Conservation (phyloP, 2,888 invertebrate genomes). For the Pyrrhosoma nymphula region DNA sequence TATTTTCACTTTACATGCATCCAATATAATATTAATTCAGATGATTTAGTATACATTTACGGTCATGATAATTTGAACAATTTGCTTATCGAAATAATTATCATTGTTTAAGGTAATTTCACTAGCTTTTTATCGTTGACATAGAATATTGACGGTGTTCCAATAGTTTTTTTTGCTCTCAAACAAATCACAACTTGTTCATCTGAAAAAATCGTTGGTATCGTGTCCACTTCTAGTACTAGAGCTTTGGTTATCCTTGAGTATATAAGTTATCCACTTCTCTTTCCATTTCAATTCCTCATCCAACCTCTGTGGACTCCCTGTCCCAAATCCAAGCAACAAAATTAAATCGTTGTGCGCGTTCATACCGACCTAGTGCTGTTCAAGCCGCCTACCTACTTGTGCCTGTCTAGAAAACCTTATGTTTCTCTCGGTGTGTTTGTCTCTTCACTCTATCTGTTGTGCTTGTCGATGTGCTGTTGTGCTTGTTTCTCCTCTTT, state of each 20-base stretch:
- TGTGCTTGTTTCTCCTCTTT: neutral
- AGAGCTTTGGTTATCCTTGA: slow-evolving; percentile 21
- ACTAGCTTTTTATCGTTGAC: too few relatives aligned
- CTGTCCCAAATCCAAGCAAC: neutral
- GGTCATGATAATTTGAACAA: too few relatives aligned
- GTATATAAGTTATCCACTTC: neutral
- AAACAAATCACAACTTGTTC: too few relatives aligned
- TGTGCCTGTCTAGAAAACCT: slow-evolving; percentile 39
- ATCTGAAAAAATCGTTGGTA: too few relatives aligned
- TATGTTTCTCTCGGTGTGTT: neutral
- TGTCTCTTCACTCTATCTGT: slow-evolving; percentile 39
- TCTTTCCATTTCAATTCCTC: neutral
- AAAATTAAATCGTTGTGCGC: neutral
- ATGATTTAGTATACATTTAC: too few relatives aligned
- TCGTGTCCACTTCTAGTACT: neutral
- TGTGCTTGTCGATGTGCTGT: slow-evolving; percentile 34
- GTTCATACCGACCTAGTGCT: neutral
- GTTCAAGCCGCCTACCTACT: slow-evolving; percentile 44
- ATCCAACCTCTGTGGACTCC: neutral
- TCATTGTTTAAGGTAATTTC: too few relatives aligned
- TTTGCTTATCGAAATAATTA: too few relatives aligned
- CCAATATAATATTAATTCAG: too few relatives aligned
- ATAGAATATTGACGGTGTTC: too few relatives aligned
- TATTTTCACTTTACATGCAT: too few relatives aligned
- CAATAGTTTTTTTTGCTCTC: too few relatives aligned